Base-by-base conservation (phyloP, 2,797 vertebrate species). In the Neosalanx taihuensis region DNA sequence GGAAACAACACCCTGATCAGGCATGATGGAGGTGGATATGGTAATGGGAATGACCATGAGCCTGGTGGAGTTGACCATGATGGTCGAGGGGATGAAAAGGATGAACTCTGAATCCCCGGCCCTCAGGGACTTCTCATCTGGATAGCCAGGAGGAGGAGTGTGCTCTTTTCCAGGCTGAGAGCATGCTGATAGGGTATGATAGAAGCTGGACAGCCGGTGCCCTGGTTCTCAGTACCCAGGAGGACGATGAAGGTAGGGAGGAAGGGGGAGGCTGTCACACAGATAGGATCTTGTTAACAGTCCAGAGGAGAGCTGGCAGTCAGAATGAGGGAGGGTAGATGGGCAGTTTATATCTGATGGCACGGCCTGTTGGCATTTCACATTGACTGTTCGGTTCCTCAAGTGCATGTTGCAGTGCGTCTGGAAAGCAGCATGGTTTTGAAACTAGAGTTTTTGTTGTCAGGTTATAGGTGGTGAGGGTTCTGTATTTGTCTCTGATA, bases 221-320 rank as follows among this genome's bases (percentile, higher is more conserved):
- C 53, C 60, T 53, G 29, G 65, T 53, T 70, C 70, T 80, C 80
- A 73, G 23, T 18, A 10, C 15, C 26, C 3, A 67, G 41, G 29
- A 53, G 51, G 13, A 53, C 18, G 51, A 53, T 17, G 51, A 53
- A n/a, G 51, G 51, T 4, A n/a, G 51, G 51, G 5, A 17, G 51
- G 61, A 75, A 85, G 79, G 18, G 81, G 83, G 75, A 83, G 73
- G 78, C 77, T 85, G 81, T 82, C 81, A 82, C 77, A 78, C 63
- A 78, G 79, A 81, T 76, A 78, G 64, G 72, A 74, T 81, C 71
- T 78, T 80, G 76, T 85, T 87, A 88, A 83, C 81, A 81, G 65
- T 78, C 62, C 64, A 58, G 77, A 85, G 75, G 58, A 59, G 75
- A 59, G 78, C 23, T 66, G 76, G 71, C 72, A 41, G n/a, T 35